These are phyloP conservation scores for Choristoneura rosaceana DNA, from an alignment of 2,888 invertebrate species.

Conservation along the genomic window DNA sequence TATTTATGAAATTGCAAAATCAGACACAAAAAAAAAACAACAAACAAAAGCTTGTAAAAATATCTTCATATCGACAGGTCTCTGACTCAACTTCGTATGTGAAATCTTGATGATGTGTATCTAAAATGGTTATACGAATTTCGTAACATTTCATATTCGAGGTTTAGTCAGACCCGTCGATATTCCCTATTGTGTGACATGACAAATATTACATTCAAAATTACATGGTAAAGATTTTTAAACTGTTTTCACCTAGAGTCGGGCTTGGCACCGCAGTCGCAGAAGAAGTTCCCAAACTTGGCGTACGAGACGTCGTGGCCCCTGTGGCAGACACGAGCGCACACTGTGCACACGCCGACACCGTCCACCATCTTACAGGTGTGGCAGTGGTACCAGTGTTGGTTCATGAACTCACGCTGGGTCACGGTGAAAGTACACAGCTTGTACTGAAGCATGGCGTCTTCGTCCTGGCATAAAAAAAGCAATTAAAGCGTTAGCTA, in stretches of 20 bases:
- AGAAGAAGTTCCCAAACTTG: constrained; percentile 99
- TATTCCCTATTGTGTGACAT: too few relatives aligned
- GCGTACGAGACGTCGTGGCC: constrained; percentile 98
- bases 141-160: too few relatives aligned
- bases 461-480: constrained; percentile 88
- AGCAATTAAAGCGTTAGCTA: not conserved
- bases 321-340: constrained; percentile 98
- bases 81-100: too few relatives aligned
- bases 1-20: too few relatives aligned
- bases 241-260: not conserved
- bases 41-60: too few relatives aligned
- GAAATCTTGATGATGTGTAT: too few relatives aligned
- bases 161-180: too few relatives aligned
- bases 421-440: constrained; percentile 98
- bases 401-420: constrained; percentile 99
- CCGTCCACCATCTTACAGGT: constrained; percentile 99
- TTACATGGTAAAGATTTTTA: too few relatives aligned
- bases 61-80: too few relatives aligned
- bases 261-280: constrained; percentile 99
- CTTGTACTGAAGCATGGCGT: constrained; percentile 93
- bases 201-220: too few relatives aligned
- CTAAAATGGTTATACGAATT: too few relatives aligned
- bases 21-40: too few relatives aligned
- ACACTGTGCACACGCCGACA: constrained; percentile 98
- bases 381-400: constrained; percentile 99